phyloP scores from a whole-genome alignment of 2,888 invertebrate genomes.

The Cataglyphis rosenhaueri region DNA sequence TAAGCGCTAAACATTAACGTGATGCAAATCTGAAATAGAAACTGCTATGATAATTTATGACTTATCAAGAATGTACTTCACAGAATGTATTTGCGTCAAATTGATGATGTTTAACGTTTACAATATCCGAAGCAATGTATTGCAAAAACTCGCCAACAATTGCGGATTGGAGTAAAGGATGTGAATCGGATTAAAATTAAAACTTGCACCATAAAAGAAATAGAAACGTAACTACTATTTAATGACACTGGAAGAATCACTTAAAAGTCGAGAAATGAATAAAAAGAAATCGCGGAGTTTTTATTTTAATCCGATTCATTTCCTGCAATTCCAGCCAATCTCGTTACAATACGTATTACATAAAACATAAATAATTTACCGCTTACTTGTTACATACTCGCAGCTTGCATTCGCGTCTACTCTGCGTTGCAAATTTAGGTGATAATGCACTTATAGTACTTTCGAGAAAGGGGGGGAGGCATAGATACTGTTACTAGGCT shows the following conservation, averaged over 20 bases:
- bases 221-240: not conserved
- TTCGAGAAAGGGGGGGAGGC: not conserved
- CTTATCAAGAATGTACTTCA: not conserved
- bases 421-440: slow-evolving; percentile 11
- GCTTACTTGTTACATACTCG: not conserved
- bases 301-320: slow-evolving; percentile 28
- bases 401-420: not conserved
- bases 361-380: slow-evolving; percentile 38
- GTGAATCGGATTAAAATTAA: slow-evolving; percentile 25
- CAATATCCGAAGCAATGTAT: not conserved
- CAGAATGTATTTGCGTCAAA: not conserved
- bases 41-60: not conserved
- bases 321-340: not conserved
- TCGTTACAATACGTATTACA: slow-evolving; percentile 19
- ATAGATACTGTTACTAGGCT: not conserved
- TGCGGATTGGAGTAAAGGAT: not conserved
- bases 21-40: not conserved
- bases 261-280: not conserved
- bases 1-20: slow-evolving; percentile 9
- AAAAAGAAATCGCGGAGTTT: not conserved
- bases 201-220: not conserved
- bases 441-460: slow-evolving; percentile 12
- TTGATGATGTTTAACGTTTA: not conserved
- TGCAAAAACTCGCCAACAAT: slow-evolving; percentile 40
- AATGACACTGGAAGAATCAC: not conserved